Evolutionary conservation across 2,797 vertebrate species (phyloP), one percentile per base, ranked within the genome.

Genomic region (Pseudotriccus pelzelni): DNA sequence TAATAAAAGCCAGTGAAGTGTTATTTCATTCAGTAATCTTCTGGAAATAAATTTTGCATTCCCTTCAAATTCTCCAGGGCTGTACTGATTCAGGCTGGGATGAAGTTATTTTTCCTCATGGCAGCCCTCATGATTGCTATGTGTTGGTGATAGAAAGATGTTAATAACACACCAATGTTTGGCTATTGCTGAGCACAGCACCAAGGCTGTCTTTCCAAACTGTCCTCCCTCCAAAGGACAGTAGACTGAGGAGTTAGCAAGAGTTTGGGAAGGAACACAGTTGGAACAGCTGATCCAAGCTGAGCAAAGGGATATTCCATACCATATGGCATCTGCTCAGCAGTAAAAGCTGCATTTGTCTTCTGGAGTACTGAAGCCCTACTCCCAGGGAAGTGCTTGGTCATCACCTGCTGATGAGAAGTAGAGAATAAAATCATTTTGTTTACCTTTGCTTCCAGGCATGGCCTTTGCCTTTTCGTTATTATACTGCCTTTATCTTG

Each of bases 171-270:
- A 75, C 14, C 4, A 1, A 14, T 5, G 7, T 39, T 70, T 59
- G 21, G 16, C n/a, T 14, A 3, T 37, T 50, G 21, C 53, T 66
- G 39, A 78, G 34, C 23, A 17, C 9, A 21, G 21, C 21, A 30
- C 20, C 41, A 14, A 59, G 27, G 14, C 24, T 55, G 18, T 32
- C 36, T 41, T 7, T 84, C 28, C 50, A 64, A 76, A 39, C 21
- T 4, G 2, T 6, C 1, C 1, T 9, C 7, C 1, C 3, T 53
- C 12, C 52, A 44, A 52, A 73, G 69, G 13, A 36, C 18, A 32
- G 13, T 41, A 78, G 39, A 10, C 21, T 83, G 53, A 6, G n/a
- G 8, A 2, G 6, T 43, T n/a, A 53, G 12, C 39, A 75, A 62
- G 32, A 83, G 4, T 8, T 5, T 32, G 36, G n/a, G n/a, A 94